Percentiles rank a stretch among this genome's conserved stretches.
These are phyloP conservation scores for Drosophila mayaguana DNA, from an alignment of 2,888 invertebrate genomes.

Conservation along the genomic window DNA sequence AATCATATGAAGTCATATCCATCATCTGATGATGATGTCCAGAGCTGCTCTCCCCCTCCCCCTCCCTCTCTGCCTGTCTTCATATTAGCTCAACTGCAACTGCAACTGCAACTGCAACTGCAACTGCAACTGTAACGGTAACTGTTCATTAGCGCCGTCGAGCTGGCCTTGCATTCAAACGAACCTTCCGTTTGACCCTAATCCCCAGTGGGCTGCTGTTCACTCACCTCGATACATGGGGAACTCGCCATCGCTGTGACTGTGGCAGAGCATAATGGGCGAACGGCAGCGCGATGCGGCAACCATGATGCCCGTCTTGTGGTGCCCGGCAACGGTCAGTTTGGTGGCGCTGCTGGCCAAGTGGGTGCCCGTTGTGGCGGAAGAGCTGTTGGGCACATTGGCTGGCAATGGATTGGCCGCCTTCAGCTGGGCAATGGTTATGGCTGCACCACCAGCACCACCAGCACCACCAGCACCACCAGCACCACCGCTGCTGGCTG, in stretches of 20 bases:
- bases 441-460: background rate
- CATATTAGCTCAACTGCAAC: background rate
- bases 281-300: constrained; percentile 88
- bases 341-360: constrained; percentile 34
- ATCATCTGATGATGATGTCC: too few species aligned
- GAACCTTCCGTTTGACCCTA: constrained; percentile 17
- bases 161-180: background rate
- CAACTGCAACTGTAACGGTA: background rate
- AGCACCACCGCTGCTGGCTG: constrained; percentile 26
- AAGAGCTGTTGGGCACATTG: constrained; percentile 25
- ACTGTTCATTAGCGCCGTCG: constrained; percentile 1
- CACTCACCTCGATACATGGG: constrained; percentile 91
- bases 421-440: constrained; percentile 24
- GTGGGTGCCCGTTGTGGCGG: constrained; percentile 14
- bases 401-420: constrained; percentile 44
- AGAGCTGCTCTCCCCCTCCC: too few species aligned
- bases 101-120: too few species aligned
- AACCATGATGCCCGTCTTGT: constrained; percentile 72
- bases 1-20: too few species aligned
- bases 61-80: too few species aligned
- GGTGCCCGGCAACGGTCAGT: constrained; percentile 65
- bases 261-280: constrained; percentile 94
- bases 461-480: constrained; percentile 5
- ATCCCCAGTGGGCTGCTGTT: constrained; percentile 4
- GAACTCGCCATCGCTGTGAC: constrained; percentile 94